These are phyloP conservation scores for Venturia canescens DNA, from an alignment of 1,140 invertebrate genomes.

Conservation along the genomic window DNA sequence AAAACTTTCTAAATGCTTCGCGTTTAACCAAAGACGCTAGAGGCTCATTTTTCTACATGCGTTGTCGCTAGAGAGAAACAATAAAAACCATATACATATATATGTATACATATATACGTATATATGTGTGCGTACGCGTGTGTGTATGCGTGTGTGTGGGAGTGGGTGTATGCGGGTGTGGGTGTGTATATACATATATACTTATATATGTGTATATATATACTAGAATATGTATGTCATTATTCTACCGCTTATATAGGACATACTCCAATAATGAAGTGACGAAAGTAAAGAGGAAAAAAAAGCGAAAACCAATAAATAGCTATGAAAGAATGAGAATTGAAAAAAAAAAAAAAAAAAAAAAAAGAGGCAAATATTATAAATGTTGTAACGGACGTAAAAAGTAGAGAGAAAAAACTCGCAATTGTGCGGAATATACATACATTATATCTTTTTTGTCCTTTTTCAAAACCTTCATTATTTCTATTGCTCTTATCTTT, in stretches of 20 bases:
- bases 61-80: slow-evolving; percentile 67
- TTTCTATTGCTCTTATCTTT: neutral
- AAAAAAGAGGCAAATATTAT: neutral
- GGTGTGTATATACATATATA: no score
- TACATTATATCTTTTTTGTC: neutral
- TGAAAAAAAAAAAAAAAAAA: neutral
- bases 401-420: neutral
- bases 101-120: slow-evolving; percentile 45
- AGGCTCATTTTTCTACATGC: slow-evolving; percentile 77
- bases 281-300: slow-evolving; percentile 4
- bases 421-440: neutral
- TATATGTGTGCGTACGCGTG: no score
- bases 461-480: neutral
- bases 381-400: slow-evolving; percentile 25
- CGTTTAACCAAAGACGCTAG: slow-evolving; percentile 73
- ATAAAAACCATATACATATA: slow-evolving; percentile 34
- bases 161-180: no score
- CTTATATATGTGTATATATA: slow-evolving; percentile 25
- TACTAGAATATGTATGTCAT: slow-evolving; percentile 53
- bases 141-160: no score
- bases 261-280: slow-evolving; percentile 17
- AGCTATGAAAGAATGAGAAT: slow-evolving; percentile 20
- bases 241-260: slow-evolving; percentile 51
- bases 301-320: slow-evolving; percentile 20
- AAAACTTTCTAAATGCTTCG: slow-evolving; percentile 74